Base-by-base conservation (phyloP, 2,113 vertebrate species). In the Meleagris gallopavo region DNA sequence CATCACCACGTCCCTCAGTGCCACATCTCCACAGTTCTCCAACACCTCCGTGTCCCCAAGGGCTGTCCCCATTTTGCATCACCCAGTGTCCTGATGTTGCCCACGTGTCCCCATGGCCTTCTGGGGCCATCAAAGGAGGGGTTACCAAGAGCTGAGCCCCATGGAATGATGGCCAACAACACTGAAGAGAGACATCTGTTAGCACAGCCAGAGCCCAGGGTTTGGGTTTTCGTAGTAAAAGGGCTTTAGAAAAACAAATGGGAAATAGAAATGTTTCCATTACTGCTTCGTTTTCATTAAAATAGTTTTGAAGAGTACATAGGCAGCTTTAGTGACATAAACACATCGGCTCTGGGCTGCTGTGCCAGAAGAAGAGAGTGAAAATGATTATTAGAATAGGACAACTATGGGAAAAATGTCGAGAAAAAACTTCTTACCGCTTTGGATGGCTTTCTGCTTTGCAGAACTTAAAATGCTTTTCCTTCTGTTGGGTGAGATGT, bases 401-500 rank as follows among this genome's bases (percentile, higher is more conserved):
- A 40, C 15, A 83, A 60, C 36, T 22, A 43, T 34, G 78, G 81
- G 82, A 22, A 45, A 52, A 78, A 64, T 7, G 15, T 10, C 21
- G 55, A 32, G 55, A 65, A 75, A 70, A 87, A 87, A 27, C 89
- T 74, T 85, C 70, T 55, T 17, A 8, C 75, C 75, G 30, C 30
- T 72, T 27, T 13, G 54, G 81, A 75, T 50, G 1, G 0, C 9
- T 64, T 75, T 65, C 48, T 74, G 66, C 89, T 80, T 41, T 61
- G 78, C 34, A 0, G 70, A 66, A n/a, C 20, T 71, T n/a, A 83
- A 91, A 96, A 72, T 3, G 15, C 65, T 94, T 94, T 96, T 92
- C 91, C 92, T 94, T 92, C 94, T 94, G 90, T 34, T 62, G 36
- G 70, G 30, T 75, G 77, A 48, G 90, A 81, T 90, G 75, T 32